These are phyloP conservation scores for Itoplectis maculator DNA, from an alignment of 2,888 invertebrate genomes.

Conservation along the genomic window DNA sequence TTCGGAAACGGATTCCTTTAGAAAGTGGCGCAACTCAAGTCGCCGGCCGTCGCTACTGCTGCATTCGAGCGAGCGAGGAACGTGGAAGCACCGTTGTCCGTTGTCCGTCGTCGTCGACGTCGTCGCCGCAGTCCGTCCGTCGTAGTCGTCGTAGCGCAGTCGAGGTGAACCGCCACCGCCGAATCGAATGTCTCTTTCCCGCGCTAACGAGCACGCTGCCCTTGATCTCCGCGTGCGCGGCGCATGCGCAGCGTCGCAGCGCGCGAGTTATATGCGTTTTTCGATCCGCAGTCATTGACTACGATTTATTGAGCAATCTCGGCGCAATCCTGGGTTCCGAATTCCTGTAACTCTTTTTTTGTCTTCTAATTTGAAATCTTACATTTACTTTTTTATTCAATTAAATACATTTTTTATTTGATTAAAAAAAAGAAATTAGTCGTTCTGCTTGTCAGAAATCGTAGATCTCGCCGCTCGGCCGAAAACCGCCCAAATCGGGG, in stretches of 20 bases:
- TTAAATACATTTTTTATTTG: background rate
- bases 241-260: slow-evolving; percentile 32
- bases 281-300: slow-evolving; percentile 19
- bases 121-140: background rate
- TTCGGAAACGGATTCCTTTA: slow-evolving; percentile 71
- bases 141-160: slow-evolving; percentile 5
- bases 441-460: too few relatives aligned
- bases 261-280: slow-evolving; percentile 35
- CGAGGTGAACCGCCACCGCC: slow-evolving; percentile 66
- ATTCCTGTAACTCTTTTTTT: background rate
- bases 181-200: slow-evolving; percentile 43
- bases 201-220: slow-evolving; percentile 67
- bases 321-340: background rate
- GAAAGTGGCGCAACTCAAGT: slow-evolving; percentile 72
- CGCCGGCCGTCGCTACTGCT: too few relatives aligned
- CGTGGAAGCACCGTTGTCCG: slow-evolving; percentile 62
- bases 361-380: background rate
- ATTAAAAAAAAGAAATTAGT: too few relatives aligned
- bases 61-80: slow-evolving; percentile 61
- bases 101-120: slow-evolving; percentile 30
- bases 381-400: background rate
- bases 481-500: too few relatives aligned
- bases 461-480: too few relatives aligned
- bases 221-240: slow-evolving; percentile 67
- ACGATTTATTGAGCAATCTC: slow-evolving; percentile 21